Conservation (phyloP, 2,888 invertebrate genomes). For the Campoplex capitator region DNA sequence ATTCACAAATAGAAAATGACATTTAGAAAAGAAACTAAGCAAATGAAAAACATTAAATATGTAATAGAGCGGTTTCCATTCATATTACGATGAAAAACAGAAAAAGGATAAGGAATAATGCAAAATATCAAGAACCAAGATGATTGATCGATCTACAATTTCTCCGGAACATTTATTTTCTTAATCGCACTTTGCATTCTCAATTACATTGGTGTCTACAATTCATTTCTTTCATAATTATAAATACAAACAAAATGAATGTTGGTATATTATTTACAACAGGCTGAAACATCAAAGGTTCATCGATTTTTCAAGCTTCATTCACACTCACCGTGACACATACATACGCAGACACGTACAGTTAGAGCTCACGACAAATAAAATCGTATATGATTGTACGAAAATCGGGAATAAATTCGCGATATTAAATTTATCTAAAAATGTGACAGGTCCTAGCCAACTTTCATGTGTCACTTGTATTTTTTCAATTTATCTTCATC, state of each 20-base stretch:
- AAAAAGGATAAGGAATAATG: not conserved
- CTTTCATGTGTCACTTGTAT: conserved; percentile 52
- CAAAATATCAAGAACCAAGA: not conserved
- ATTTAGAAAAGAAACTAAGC: not conserved
- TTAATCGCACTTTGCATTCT: conserved; percentile 16
- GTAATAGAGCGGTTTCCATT: not conserved
- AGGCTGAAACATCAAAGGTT: conserved; percentile 46
- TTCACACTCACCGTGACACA: not conserved
- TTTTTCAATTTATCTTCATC: conserved; percentile 34
- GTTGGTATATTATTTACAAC: conserved; percentile 54
- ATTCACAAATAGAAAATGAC: too few species aligned
- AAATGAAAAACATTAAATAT: not conserved
- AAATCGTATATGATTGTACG: conserved; percentile 49
- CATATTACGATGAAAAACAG: not conserved
- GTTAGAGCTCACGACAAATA: conserved; percentile 8
- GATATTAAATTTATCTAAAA: conserved; percentile 49
- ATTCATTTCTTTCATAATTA: conserved; percentile 2
- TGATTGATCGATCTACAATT: not conserved
- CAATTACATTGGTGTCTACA: not conserved
- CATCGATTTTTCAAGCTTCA: conserved; percentile 21
- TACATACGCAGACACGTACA: conserved; percentile 8
- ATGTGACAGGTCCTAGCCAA: conserved; percentile 50
- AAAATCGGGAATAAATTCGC: conserved; percentile 33
- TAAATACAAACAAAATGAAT: conserved; percentile 50
- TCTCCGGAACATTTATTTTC: conserved; percentile 23